Percentiles rank a stretch among this genome's conserved stretches.
phyloP scores from a whole-genome alignment of 1,140 invertebrate species.

The Penaeus indicus region DNA sequence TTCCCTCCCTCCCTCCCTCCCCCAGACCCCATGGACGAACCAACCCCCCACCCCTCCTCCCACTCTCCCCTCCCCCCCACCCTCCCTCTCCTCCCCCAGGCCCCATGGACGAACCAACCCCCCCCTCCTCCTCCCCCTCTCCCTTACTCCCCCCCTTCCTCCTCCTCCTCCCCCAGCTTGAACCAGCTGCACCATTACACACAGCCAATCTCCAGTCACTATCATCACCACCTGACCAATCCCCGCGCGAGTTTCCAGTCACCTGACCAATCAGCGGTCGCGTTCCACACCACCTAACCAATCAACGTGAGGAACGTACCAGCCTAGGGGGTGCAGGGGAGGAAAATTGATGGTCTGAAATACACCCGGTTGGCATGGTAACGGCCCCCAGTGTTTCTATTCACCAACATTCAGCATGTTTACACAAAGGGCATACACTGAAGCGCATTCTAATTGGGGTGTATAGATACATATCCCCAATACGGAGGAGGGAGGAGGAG shows the following conservation, averaged over 20 bases:
- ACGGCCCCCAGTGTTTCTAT: constrained; percentile 52
- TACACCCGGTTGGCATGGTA: constrained; percentile 61
- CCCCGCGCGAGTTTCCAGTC: constrained; percentile 49
- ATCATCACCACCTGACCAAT: constrained; percentile 63
- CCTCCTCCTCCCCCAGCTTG: constrained; percentile 56
- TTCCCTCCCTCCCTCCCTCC: constrained; percentile 31
- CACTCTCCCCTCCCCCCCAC: constrained; percentile 44
- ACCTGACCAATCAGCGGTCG: constrained; percentile 57
- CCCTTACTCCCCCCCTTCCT: constrained; percentile 15
- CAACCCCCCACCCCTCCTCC: constrained; percentile 23
- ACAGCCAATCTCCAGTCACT: constrained; percentile 62
- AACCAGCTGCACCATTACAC: constrained; percentile 64
- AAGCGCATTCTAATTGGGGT: constrained; percentile 54
- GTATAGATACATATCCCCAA: constrained; percentile 44
- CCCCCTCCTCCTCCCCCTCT: background rate
- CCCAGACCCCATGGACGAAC: background rate
- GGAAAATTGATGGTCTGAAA: constrained; percentile 60
- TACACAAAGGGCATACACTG: constrained; percentile 63
- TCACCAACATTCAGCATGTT: constrained; percentile 47
- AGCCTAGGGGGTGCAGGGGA: constrained; percentile 47
- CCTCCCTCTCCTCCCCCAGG: constrained; percentile 12
- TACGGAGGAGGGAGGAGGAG: background rate
- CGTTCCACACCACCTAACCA: constrained; percentile 61
- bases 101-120: constrained; percentile 7
- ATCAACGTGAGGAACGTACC: constrained; percentile 57